These are phyloP conservation scores for Orthosia incerta DNA, from an alignment of 2,888 invertebrate genomes.

Conservation along the genomic window DNA sequence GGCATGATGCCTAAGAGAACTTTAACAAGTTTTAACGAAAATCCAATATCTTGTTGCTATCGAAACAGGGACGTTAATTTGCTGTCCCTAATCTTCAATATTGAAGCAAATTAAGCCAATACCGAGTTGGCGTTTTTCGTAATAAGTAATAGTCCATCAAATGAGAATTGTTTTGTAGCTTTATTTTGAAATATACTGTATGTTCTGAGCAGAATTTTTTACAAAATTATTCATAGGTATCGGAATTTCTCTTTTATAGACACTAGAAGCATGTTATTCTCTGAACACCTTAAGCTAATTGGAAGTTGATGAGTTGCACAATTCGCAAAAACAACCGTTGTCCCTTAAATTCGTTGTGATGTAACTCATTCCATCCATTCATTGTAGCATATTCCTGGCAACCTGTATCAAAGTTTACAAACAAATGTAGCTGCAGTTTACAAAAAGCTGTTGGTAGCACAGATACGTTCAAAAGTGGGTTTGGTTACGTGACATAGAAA, in stretches of 20 bases:
- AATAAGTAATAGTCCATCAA: neutral
- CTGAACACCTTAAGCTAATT: neutral
- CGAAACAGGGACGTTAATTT: neutral
- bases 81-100: neutral
- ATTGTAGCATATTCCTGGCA: neutral
- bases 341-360: neutral
- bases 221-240: no score
- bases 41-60: conserved; percentile 10
- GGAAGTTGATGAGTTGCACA: neutral
- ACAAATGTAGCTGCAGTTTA: no score
- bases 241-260: no score
- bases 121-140: neutral
- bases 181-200: no score
- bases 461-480: neutral
- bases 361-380: neutral
- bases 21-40: neutral
- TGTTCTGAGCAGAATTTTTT: no score
- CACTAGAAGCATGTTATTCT: neutral
- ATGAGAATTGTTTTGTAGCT: neutral
- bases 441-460: neutral
- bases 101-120: neutral
- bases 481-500: neutral
- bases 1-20: neutral
- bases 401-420: no score
- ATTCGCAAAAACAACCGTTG: neutral